These are phyloP conservation scores for Lissocephala sabroskyi DNA, from an alignment of 2,888 invertebrate genomes.

Conservation along the genomic window DNA sequence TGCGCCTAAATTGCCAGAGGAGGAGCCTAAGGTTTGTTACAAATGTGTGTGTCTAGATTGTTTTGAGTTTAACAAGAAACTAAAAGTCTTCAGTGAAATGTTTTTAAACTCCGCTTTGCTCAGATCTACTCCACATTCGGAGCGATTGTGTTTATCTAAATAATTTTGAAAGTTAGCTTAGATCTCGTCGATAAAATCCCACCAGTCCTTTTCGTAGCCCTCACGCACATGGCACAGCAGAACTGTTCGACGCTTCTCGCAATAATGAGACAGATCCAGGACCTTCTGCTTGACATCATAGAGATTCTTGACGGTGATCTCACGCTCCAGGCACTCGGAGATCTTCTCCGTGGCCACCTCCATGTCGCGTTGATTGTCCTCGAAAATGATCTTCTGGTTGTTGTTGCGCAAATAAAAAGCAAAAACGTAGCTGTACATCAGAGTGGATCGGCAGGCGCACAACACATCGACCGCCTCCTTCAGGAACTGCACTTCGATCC, in stretches of 20 bases:
- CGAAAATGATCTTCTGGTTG: slow-evolving; percentile 98
- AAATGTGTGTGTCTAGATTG: too few species aligned
- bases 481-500: slow-evolving; percentile 99
- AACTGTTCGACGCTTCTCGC: slow-evolving; percentile 96
- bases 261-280: slow-evolving; percentile 94
- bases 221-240: slow-evolving; percentile 97
- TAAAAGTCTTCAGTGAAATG: slow-evolving; percentile 40
- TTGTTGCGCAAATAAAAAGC: slow-evolving; percentile 98
- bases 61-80: too few species aligned
- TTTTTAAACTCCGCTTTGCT: too few species aligned
- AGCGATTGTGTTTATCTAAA: too few species aligned
- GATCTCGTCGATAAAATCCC: slow-evolving; percentile 87
- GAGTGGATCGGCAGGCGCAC: slow-evolving; percentile 95
- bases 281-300: slow-evolving; percentile 98
- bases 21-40: too few species aligned
- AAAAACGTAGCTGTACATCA: slow-evolving; percentile 99
- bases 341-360: slow-evolving; percentile 98
- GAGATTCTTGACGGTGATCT: slow-evolving; percentile 96
- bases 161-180: too few species aligned
- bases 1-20: too few species aligned
- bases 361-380: slow-evolving; percentile 98
- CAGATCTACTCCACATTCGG: too few species aligned
- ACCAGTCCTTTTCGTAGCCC: slow-evolving; percentile 98
- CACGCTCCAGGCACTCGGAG: slow-evolving; percentile 97
- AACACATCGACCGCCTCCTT: slow-evolving; percentile 97